phyloP scores from a whole-genome alignment of 2,113 vertebrate genomes.

The Platanista minor region DNA sequence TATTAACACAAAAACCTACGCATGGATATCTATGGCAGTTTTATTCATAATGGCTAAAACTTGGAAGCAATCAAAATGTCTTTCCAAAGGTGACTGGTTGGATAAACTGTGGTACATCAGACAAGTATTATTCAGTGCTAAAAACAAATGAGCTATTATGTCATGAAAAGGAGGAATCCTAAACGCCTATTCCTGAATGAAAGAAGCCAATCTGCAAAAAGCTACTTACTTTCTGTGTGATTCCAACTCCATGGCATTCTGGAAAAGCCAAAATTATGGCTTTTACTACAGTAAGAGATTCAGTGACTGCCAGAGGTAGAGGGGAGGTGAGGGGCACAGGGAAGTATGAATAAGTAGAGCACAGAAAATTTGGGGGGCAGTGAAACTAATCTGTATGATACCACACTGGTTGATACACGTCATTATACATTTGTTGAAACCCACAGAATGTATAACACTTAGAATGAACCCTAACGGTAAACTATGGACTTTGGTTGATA shows the following conservation, averaged over 20 bases:
- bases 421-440: not conserved
- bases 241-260: not conserved
- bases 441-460: not conserved
- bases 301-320: not conserved
- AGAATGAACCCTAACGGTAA: not conserved
- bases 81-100: not conserved
- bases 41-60: not conserved
- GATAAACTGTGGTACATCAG: not conserved
- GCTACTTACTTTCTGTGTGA: not conserved
- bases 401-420: not conserved
- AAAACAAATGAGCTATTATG: not conserved
- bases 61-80: not conserved
- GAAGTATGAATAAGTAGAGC: not conserved
- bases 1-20: not conserved
- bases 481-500: not conserved
- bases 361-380: not conserved
- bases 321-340: too few relatives aligned
- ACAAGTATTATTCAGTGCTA: not conserved
- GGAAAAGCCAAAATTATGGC: not conserved
- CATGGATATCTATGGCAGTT: not conserved
- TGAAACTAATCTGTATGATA: not conserved
- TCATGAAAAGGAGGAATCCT: not conserved
- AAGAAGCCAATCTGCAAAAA: not conserved
- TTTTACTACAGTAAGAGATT: not conserved
- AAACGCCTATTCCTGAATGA: not conserved